Conservation (phyloP, 2,797 vertebrate genomes). For the Myoxocephalus aenaeus region DNA sequence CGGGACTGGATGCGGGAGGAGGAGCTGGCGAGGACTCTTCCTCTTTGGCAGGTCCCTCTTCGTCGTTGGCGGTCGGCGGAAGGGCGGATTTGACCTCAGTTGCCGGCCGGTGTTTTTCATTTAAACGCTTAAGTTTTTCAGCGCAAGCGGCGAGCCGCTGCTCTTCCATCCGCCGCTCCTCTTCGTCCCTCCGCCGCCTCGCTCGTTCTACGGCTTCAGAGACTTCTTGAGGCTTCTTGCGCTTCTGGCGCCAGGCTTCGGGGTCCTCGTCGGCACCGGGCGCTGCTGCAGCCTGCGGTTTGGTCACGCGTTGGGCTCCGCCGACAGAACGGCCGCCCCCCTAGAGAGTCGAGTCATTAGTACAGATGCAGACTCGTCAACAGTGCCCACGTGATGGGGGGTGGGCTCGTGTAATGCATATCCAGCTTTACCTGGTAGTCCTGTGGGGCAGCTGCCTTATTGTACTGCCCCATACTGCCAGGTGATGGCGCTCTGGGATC, state of each 20-base stretch:
- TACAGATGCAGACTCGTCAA: background rate
- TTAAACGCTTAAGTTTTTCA: constrained; percentile 95
- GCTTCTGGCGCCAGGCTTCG: constrained; percentile 96
- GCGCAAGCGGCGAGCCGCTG: constrained; percentile 97
- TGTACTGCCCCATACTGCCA: constrained; percentile 79
- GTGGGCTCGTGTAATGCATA: background rate
- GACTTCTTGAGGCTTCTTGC: constrained; percentile 92
- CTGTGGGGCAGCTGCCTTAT: constrained; percentile 82
- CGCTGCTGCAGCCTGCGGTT: constrained; percentile 71
- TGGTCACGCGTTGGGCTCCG: constrained; percentile 76
- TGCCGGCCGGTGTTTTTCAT: constrained; percentile 90
- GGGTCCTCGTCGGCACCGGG: constrained; percentile 89
- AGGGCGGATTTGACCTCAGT: constrained; percentile 64
- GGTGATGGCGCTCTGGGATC: constrained; percentile 85
- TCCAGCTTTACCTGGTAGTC: constrained; percentile 87
- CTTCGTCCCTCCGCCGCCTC: constrained; percentile 93
- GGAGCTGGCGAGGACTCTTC: constrained; percentile 52
- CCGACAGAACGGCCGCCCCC: constrained; percentile 68
- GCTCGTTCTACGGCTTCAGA: constrained; percentile 96
- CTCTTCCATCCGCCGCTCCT: constrained; percentile 96
- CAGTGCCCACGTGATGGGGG: background rate
- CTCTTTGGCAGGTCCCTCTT: constrained; percentile 49
- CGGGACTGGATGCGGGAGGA: constrained; percentile 53
- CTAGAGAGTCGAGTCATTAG: constrained; percentile 40
- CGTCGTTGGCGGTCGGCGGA: constrained; percentile 59